Conservation (phyloP, 2,888 invertebrate species). For the Melieria omissa region DNA sequence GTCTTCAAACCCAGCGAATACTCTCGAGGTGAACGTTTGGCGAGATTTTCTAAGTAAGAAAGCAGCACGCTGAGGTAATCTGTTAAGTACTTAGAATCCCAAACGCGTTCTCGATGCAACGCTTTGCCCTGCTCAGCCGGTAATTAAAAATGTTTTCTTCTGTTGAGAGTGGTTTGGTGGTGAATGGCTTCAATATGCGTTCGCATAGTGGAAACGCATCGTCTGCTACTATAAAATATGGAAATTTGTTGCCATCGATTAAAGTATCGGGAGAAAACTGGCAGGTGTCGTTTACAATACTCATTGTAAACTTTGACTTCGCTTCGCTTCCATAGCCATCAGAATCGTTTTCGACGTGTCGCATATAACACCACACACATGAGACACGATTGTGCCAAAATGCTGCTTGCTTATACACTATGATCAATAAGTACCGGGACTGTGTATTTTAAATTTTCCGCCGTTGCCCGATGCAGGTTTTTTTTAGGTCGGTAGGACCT, state of each 20-base stretch:
- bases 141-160: conserved; percentile 20
- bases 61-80: not conserved
- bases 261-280: conserved; percentile 21
- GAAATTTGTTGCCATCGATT: conserved; percentile 6
- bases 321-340: conserved; percentile 22
- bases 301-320: conserved; percentile 10
- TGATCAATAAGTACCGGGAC: no score
- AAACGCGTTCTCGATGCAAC: conserved; percentile 26
- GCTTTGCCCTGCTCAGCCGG: conserved; percentile 9
- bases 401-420: conserved; percentile 35
- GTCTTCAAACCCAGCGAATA: conserved; percentile 9
- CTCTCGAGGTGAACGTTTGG: not conserved
- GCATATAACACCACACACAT: conserved; percentile 27
- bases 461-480: no score
- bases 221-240: conserved; percentile 29
- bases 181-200: conserved; percentile 32
- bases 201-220: conserved; percentile 31
- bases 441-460: no score
- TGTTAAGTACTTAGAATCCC: conserved; percentile 17
- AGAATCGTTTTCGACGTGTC: conserved; percentile 19
- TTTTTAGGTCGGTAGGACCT: no score
- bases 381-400: conserved; percentile 24
- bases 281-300: conserved; percentile 15
- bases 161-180: not conserved
- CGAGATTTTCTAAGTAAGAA: not conserved